Conservation (phyloP, 2,113 vertebrate species). For the Aspidoscelis tigris region DNA sequence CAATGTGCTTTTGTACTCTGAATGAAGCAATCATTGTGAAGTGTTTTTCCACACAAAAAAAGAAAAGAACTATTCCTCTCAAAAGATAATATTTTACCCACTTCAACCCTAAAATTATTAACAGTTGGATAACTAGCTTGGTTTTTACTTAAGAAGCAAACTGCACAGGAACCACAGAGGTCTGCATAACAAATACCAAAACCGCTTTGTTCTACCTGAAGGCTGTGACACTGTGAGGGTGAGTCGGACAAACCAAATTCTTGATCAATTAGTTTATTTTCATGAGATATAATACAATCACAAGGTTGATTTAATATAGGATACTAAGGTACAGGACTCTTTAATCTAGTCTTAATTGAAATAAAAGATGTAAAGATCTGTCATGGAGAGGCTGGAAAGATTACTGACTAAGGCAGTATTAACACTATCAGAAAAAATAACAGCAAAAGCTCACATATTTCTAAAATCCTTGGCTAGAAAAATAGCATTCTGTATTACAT, state of each 20-base stretch:
- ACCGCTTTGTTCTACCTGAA: background rate
- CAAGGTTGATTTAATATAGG: background rate
- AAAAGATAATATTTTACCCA: background rate
- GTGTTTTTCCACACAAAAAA: slow-evolving; percentile 6
- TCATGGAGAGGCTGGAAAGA: background rate
- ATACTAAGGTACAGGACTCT: background rate
- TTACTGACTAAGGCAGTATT: background rate
- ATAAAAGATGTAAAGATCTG: background rate
- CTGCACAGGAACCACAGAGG: background rate
- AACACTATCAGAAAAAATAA: slow-evolving; percentile 22
- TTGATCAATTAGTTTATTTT: slow-evolving; percentile 23
- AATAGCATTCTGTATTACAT: background rate
- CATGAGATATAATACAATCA: background rate
- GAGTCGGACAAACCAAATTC: background rate
- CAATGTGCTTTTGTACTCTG: slow-evolving; percentile 16
- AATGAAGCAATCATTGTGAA: slow-evolving; percentile 22
- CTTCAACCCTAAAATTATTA: background rate
- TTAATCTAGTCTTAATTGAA: background rate
- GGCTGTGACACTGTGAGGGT: background rate
- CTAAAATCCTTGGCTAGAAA: background rate
- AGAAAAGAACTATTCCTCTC: slow-evolving; percentile 3
- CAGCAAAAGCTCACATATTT: too few species aligned
- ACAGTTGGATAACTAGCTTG: slow-evolving; percentile 1
- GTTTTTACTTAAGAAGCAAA: background rate
- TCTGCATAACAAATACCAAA: background rate